Conservation (phyloP, 1,140 invertebrate species). For the Onthophagus taurus region DNA sequence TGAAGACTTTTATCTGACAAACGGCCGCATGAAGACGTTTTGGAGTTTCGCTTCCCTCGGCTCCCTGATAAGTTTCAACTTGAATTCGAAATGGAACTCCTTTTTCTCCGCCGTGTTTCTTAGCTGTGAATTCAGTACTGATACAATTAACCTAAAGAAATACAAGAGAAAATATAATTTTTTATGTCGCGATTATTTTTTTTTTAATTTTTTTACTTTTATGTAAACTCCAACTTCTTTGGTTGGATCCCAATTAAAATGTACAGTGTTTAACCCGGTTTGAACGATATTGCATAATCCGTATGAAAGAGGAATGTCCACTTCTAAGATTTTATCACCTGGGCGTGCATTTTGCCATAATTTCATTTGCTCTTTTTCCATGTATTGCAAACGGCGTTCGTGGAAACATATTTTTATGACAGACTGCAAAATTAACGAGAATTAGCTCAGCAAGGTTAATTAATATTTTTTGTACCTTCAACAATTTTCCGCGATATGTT, state of each 20-base stretch:
- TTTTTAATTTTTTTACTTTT: constrained; percentile 51
- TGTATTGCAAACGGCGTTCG: constrained; percentile 90
- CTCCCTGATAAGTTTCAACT: constrained; percentile 71
- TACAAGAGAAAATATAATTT: no score
- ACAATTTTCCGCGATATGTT: constrained; percentile 74
- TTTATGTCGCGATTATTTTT: no score
- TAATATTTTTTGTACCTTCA: constrained; percentile 62
- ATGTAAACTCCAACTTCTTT: constrained; percentile 92
- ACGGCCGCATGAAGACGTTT: constrained; percentile 79
- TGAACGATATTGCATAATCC: constrained; percentile 76
- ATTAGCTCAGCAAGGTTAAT: constrained; percentile 9
- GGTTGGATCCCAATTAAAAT: constrained; percentile 91
- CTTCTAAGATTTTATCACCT: constrained; percentile 84
- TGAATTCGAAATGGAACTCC: constrained; percentile 94
- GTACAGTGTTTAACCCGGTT: constrained; percentile 67
- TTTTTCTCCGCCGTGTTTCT: constrained; percentile 96
- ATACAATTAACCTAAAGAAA: constrained; percentile 87
- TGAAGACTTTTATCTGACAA: constrained; percentile 89
- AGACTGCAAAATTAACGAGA: constrained; percentile 36
- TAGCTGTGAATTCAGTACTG: constrained; percentile 95
- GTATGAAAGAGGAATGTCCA: constrained; percentile 89
- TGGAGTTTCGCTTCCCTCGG: constrained; percentile 34
- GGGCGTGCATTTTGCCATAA: constrained; percentile 81
- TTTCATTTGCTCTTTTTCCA: constrained; percentile 86
- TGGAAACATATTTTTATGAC: constrained; percentile 90